Percentiles rank a stretch among this genome's conserved stretches.
Evolutionary conservation across 2,113 vertebrate genomes (phyloP).

Genomic region (Onychorhynchus coronatus): DNA sequence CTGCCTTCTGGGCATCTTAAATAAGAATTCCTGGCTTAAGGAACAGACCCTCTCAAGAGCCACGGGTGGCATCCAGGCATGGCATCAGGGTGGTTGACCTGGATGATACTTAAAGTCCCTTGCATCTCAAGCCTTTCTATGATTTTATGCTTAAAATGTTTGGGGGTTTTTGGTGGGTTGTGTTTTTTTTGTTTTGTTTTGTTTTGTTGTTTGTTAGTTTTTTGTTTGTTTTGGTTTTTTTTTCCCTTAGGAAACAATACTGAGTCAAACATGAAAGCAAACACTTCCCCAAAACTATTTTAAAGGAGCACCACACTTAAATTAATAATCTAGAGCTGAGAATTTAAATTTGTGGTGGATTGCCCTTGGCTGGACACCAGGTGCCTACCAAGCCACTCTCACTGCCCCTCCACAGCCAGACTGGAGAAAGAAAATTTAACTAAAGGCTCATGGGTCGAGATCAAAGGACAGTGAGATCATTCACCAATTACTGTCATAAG

Average conservation of each 20-base stretch:
- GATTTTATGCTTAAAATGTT: background rate
- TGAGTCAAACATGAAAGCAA: background rate
- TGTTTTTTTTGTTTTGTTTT: background rate
- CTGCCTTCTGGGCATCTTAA: background rate
- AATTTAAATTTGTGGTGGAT: background rate
- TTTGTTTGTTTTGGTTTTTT: background rate
- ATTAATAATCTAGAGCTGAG: background rate
- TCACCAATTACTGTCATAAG: background rate
- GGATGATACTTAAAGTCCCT: background rate
- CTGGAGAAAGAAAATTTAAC: background rate
- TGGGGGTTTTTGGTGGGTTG: too few species aligned
- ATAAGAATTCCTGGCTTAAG: background rate
- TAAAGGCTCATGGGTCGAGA: background rate
- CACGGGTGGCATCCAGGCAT: fast-evolving
- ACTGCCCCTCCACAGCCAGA: background rate
- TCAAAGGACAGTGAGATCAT: background rate
- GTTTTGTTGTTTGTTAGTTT: background rate
- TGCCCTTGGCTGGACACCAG: background rate
- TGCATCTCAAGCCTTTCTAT: background rate
- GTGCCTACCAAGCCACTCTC: background rate
- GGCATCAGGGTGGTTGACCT: background rate
- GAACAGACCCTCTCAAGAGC: background rate
- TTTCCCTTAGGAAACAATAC: background rate
- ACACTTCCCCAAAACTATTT: background rate
- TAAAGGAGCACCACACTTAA: background rate